phyloP scores from a whole-genome alignment of 2,113 vertebrate genomes.

The Aptenodytes forsteri region DNA sequence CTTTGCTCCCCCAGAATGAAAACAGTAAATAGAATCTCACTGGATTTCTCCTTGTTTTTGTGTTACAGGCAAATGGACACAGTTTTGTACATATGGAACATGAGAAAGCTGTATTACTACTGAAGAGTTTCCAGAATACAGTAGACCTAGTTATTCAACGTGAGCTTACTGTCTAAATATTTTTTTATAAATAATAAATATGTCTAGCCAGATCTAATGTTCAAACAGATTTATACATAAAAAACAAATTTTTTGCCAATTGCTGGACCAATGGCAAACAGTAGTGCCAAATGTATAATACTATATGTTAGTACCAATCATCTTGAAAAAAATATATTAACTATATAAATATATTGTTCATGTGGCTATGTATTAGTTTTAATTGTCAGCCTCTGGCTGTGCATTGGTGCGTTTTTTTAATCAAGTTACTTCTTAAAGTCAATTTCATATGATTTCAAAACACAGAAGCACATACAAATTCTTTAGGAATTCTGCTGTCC shows the following conservation, averaged over 20 bases:
- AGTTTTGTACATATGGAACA: slow-evolving; percentile 99
- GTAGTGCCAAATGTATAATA: slow-evolving; percentile 98
- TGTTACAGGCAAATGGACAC: slow-evolving; percentile 97
- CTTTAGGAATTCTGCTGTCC: slow-evolving; percentile 83
- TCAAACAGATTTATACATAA: slow-evolving; percentile 84
- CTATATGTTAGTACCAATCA: slow-evolving; percentile 84
- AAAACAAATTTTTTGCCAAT: slow-evolving; percentile 92
- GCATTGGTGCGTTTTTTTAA: slow-evolving; percentile 83
- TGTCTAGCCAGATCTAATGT: slow-evolving; percentile 79
- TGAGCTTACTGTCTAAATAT: slow-evolving; percentile 95
- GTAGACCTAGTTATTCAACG: slow-evolving; percentile 99
- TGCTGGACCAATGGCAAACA: slow-evolving; percentile 99
- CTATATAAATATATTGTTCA: slow-evolving; percentile 79
- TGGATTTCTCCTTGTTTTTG: slow-evolving; percentile 68
- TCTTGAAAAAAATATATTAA: slow-evolving; percentile 69
- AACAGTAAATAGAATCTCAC: background rate
- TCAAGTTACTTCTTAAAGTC: slow-evolving; percentile 82
- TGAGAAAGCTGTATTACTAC: slow-evolving; percentile 95
- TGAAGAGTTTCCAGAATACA: slow-evolving; percentile 99
- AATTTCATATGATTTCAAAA: slow-evolving; percentile 81
- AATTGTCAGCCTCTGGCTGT: slow-evolving; percentile 86
- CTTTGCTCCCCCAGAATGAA: background rate
- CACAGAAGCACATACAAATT: slow-evolving; percentile 87
- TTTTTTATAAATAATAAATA: slow-evolving; percentile 86
- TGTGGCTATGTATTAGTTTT: slow-evolving; percentile 81